Evolutionary conservation across 2,797 vertebrate species (phyloP).

Genomic region (Halcyon leucocephala): DNA sequence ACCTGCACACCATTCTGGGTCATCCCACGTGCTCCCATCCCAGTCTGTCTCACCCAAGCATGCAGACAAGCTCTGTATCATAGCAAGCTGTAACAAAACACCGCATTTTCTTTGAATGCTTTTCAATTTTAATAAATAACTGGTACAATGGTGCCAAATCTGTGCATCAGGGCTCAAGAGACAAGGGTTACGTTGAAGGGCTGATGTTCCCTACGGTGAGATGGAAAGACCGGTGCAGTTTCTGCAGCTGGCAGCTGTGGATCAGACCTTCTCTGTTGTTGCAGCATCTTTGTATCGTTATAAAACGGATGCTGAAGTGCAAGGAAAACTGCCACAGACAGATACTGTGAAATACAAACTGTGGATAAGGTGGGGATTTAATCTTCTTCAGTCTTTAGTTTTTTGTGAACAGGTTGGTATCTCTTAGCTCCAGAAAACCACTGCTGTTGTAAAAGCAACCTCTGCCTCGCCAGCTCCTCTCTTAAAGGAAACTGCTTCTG

Average conservation of each 20-base stretch:
- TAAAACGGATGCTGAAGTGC: background rate
- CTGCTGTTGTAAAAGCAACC: background rate
- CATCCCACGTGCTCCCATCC: background rate
- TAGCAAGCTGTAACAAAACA: rapidly evolving
- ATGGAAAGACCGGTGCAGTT: background rate
- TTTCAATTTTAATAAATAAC: constrained; percentile 50
- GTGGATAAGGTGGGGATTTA: background rate
- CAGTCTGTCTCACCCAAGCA: background rate
- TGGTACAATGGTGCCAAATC: background rate
- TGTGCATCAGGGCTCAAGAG: background rate
- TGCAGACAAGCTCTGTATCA: background rate
- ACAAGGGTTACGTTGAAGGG: background rate
- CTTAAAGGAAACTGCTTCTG: background rate
- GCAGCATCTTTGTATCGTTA: background rate
- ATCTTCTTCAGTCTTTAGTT: background rate
- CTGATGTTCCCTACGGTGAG: background rate
- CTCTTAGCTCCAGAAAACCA: background rate
- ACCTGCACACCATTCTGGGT: background rate
- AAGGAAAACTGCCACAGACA: background rate
- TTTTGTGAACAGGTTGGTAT: background rate
- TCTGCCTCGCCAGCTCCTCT: background rate
- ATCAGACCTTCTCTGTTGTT: background rate
- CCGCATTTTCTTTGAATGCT: background rate
- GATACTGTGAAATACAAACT: background rate
- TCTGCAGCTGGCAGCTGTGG: background rate